Conservation (phyloP, 2,888 invertebrate genomes). For the Eretmocerus hayati region DNA sequence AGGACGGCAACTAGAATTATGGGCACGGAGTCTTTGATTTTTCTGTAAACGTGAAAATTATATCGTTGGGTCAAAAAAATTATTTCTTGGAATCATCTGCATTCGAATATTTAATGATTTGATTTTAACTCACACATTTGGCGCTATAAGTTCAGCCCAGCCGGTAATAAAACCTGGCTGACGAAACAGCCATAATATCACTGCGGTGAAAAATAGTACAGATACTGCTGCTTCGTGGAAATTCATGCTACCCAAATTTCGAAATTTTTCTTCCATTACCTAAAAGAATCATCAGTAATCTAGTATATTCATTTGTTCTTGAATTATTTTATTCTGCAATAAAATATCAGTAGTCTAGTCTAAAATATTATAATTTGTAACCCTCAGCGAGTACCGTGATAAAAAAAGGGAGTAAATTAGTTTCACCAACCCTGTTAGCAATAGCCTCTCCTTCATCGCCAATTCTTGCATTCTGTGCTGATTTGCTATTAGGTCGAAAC, state of each 20-base stretch:
- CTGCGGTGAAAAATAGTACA: conserved; percentile 46
- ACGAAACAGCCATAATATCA: conserved; percentile 54
- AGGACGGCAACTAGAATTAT: conserved; percentile 51
- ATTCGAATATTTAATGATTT: no score
- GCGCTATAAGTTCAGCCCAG: conserved; percentile 49
- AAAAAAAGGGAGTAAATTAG: no score
- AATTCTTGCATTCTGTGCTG: conserved; percentile 28
- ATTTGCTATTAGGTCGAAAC: conserved; percentile 32
- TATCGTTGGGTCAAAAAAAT: background rate
- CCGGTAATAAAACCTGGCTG: conserved; percentile 54
- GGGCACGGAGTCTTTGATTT: conserved; percentile 37
- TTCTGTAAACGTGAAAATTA: conserved; percentile 24
- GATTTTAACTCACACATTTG: no score
- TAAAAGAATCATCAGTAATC: no score
- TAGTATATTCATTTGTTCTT: no score
- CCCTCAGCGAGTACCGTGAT: no score
- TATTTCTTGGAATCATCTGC: no score
- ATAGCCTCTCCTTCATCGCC: conserved; percentile 33
- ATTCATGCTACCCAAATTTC: conserved; percentile 46
- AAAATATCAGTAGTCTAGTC: no score
- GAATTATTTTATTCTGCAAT: background rate
- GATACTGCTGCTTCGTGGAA: conserved; percentile 45
- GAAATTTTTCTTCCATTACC: conserved; percentile 45
- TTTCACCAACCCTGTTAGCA: conserved; percentile 37
- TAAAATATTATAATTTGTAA: no score